phyloP scores from a whole-genome alignment of 2,113 vertebrate species.

The Eudyptes chrysolophus region DNA sequence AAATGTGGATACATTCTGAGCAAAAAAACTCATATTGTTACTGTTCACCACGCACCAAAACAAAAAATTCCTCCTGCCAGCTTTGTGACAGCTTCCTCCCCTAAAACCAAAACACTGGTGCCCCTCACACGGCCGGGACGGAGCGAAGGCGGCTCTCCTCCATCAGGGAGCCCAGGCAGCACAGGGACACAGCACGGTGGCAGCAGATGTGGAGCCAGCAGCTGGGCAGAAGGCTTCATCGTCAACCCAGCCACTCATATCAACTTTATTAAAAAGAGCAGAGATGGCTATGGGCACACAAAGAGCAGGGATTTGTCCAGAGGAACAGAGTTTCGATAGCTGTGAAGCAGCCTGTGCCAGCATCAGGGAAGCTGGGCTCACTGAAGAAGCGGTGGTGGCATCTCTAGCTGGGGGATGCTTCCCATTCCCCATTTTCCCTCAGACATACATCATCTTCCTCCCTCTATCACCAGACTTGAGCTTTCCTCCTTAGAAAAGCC shows the following conservation, averaged over 20 bases:
- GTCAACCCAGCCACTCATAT: neutral
- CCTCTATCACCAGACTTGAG: neutral
- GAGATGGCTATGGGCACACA: neutral
- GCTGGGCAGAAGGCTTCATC: neutral
- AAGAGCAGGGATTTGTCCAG: neutral
- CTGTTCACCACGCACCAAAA: neutral
- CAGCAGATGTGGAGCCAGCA: neutral
- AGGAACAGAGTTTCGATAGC: neutral
- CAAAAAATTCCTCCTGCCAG: neutral
- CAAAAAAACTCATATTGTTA: conserved; percentile 15
- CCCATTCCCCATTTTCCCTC: neutral
- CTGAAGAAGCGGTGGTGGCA: neutral
- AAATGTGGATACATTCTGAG: neutral
- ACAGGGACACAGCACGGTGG: neutral
- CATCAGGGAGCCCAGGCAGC: neutral
- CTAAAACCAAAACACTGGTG: neutral
- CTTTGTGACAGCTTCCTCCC: neutral
- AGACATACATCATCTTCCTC: neutral
- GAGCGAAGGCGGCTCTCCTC: neutral
- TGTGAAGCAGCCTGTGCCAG: neutral
- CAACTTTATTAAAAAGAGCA: neutral
- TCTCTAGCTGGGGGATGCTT: neutral
- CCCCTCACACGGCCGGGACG: neutral
- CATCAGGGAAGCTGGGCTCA: neutral
- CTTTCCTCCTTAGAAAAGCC: neutral